A percentile compares a stretch with the other conserved stretches of the same genome.
These are phyloP conservation scores for Galleria mellonella DNA, from an alignment of 1,140 invertebrate species.

Conservation along the genomic window DNA sequence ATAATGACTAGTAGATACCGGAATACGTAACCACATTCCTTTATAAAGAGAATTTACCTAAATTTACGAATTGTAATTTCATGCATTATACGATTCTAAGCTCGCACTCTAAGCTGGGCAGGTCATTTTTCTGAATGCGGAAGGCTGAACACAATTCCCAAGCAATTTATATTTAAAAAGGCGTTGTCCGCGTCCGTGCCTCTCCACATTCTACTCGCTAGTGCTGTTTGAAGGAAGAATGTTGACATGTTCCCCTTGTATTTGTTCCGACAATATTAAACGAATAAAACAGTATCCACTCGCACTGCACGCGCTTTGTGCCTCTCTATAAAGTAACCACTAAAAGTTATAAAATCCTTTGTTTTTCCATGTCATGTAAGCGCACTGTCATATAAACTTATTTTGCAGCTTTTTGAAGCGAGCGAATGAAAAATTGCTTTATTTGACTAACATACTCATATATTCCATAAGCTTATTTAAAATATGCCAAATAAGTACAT, in stretches of 20 bases:
- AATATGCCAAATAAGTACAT: too few species aligned
- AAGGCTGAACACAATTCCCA: constrained; percentile 3
- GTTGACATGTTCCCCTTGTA: constrained; percentile 4
- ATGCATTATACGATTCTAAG: constrained; percentile 13
- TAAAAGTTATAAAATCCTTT: constrained; percentile 21
- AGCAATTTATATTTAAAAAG: constrained; percentile 13
- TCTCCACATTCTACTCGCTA: constrained; percentile 2
- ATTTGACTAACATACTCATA: too few species aligned
- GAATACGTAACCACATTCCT: too few species aligned
- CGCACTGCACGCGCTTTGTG: constrained; percentile 15
- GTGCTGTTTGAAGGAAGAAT: constrained; percentile 8
- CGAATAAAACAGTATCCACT: constrained; percentile 9
- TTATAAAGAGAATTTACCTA: neutral
- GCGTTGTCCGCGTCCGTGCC: neutral
- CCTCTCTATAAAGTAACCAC: constrained; percentile 18
- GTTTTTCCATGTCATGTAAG: neutral
- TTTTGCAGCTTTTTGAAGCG: too few species aligned
- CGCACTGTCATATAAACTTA: too few species aligned
- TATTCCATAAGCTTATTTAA: too few species aligned
- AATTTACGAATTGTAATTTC: constrained; percentile 8
- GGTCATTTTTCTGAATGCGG: constrained; percentile 10
- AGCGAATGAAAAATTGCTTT: too few species aligned
- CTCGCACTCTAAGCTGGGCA: constrained; percentile 6
- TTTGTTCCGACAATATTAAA: constrained; percentile 5
- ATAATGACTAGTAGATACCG: too few species aligned